These are phyloP conservation scores for Eretmochelys imbricata DNA, from an alignment of 2,113 vertebrate species.

Conservation along the genomic window DNA sequence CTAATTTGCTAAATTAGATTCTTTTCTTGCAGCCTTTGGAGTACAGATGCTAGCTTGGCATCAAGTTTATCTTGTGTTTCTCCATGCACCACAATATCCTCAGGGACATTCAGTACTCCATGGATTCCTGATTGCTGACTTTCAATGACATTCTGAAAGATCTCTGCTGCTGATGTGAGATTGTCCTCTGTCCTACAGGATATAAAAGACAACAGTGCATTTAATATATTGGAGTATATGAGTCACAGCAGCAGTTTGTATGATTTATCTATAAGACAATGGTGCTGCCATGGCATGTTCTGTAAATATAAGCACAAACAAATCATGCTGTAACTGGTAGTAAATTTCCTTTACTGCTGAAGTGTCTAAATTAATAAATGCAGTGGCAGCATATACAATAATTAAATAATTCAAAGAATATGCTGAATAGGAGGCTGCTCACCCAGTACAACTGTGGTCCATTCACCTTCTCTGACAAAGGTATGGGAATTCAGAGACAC, in stretches of 20 bases:
- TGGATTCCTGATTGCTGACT: slow-evolving; percentile 45
- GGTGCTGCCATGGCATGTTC: not conserved
- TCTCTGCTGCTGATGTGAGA: slow-evolving; percentile 34
- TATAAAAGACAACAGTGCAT: slow-evolving; percentile 37
- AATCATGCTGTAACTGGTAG: not conserved
- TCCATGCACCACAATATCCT: not conserved
- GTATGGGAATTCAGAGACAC: not conserved
- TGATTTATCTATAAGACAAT: slow-evolving; percentile 25
- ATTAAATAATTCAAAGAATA: not conserved
- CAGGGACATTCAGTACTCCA: slow-evolving; percentile 9
- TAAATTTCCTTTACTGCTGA: slow-evolving; percentile 6
- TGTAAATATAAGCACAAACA: slow-evolving; percentile 22
- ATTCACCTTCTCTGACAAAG: not conserved
- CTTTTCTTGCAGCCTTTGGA: not conserved
- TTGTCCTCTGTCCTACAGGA: slow-evolving; percentile 26
- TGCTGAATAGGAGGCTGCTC: not conserved
- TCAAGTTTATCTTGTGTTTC: not conserved
- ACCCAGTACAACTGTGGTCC: not conserved
- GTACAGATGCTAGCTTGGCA: not conserved
- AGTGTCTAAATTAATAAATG: slow-evolving; percentile 35
- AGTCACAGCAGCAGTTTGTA: slow-evolving; percentile 32
- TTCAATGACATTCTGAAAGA: slow-evolving; percentile 57
- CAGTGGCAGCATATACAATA: not conserved
- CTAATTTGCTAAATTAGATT: not conserved
- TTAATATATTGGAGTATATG: slow-evolving; percentile 3